Conservation (phyloP, 2,888 invertebrate genomes). For the Phyto melanocephala region DNA sequence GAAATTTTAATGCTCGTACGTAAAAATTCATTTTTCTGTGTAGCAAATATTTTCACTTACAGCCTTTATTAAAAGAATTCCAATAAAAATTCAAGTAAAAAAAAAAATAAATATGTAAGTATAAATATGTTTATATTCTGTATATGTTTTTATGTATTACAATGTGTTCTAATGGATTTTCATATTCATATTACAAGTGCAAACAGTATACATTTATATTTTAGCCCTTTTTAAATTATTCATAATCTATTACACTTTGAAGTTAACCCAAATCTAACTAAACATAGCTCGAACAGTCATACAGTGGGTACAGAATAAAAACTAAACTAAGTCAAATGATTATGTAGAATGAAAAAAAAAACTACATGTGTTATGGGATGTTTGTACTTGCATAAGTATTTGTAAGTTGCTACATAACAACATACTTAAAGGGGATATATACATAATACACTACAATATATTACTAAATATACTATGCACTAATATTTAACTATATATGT, state of each 20-base stretch:
- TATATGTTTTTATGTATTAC: neutral
- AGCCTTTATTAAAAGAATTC: constrained; percentile 13
- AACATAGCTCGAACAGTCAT: neutral
- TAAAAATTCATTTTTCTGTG: neutral
- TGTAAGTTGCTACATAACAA: neutral
- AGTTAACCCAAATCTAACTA: constrained; percentile 52
- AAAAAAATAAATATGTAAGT: too few relatives aligned
- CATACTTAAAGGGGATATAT: constrained; percentile 6
- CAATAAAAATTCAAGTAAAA: constrained; percentile 13
- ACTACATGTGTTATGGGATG: constrained; percentile 10
- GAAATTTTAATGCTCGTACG: neutral
- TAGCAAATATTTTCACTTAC: constrained; percentile 7
- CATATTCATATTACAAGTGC: constrained; percentile 53
- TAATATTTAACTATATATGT: too few relatives aligned
- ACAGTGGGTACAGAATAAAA: neutral
- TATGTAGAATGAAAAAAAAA: neutral
- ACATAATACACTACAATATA: constrained; percentile 16
- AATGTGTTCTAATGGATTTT: constrained; percentile 25
- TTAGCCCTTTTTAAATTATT: constrained; percentile 57
- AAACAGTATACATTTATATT: constrained; percentile 34
- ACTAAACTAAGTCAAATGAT: constrained; percentile 39
- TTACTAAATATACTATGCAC: constrained; percentile 12
- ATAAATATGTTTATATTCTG: neutral
- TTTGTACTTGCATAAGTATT: neutral
- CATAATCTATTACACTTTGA: constrained; percentile 59